These are phyloP conservation scores for Ophraella communa DNA, from an alignment of 2,888 invertebrate species.

Conservation along the genomic window DNA sequence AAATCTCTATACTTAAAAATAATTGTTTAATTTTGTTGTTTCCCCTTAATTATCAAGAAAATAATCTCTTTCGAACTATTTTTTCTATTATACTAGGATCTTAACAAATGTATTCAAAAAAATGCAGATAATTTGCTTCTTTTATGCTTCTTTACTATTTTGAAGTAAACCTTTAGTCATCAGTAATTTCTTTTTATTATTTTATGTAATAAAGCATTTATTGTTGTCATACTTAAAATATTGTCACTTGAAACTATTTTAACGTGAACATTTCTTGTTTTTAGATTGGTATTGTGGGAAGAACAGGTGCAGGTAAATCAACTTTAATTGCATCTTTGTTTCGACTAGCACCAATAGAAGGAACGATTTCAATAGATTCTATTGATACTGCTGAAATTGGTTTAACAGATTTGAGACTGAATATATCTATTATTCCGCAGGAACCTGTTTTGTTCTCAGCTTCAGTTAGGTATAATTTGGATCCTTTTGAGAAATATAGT, in stretches of 20 bases:
- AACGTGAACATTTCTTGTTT: constrained; percentile 28
- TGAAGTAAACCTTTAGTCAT: too few relatives aligned
- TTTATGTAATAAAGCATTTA: too few relatives aligned
- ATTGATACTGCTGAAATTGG: constrained; percentile 73
- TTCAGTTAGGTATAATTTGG: constrained; percentile 82
- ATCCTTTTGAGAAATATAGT: constrained; percentile 77
- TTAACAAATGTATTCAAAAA: too few relatives aligned
- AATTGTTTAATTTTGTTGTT: too few relatives aligned
- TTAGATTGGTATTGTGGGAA: constrained; percentile 83
- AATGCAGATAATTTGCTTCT: too few relatives aligned
- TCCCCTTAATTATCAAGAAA: too few relatives aligned
- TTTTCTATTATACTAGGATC: too few relatives aligned
- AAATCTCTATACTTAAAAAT: neutral
- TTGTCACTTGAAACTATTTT: too few relatives aligned
- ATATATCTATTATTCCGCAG: constrained; percentile 83
- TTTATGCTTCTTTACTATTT: too few relatives aligned
- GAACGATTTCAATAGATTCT: constrained; percentile 80
- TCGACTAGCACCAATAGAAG: constrained; percentile 78
- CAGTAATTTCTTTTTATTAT: too few relatives aligned
- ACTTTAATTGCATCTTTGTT: constrained; percentile 84
- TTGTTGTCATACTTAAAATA: too few relatives aligned
- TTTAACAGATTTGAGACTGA: constrained; percentile 76
- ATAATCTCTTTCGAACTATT: too few relatives aligned
- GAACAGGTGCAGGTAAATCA: constrained; percentile 88
- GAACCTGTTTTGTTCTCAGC: constrained; percentile 87